phyloP scores from a whole-genome alignment of 2,797 vertebrate genomes.

The Neosalanx taihuensis region DNA sequence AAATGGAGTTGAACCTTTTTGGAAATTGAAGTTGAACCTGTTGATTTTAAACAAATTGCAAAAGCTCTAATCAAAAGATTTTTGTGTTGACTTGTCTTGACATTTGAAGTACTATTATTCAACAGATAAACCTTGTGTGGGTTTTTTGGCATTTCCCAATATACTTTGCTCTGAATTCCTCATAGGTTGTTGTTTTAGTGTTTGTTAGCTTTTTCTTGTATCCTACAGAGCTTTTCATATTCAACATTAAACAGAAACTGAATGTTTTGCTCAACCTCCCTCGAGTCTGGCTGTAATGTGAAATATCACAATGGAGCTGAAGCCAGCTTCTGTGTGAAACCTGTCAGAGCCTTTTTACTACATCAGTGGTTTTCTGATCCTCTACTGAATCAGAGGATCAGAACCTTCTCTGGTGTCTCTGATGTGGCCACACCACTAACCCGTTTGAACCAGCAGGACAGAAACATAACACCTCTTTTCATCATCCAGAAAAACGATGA shows the following conservation, averaged over 20 bases:
- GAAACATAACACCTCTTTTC: not conserved
- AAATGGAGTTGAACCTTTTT: conserved; percentile 28
- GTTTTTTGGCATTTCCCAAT: not conserved
- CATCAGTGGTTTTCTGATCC: conserved; percentile 8
- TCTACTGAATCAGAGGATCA: conserved; percentile 66
- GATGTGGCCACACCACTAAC: conserved; percentile 47
- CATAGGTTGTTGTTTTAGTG: not conserved
- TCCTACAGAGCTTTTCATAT: no score
- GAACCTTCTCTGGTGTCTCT: conserved; percentile 28
- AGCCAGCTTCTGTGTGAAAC: conserved; percentile 33
- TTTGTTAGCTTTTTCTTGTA: no score
- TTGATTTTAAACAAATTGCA: not conserved
- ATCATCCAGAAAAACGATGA: not conserved
- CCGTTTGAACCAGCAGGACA: not conserved
- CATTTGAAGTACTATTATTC: not conserved
- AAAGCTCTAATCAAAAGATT: not conserved
- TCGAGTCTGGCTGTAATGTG: not conserved
- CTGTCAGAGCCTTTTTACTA: conserved; percentile 51
- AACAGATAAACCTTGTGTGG: not conserved
- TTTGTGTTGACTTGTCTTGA: not conserved
- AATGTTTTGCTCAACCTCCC: no score
- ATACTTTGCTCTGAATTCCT: not conserved
- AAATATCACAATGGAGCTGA: conserved; percentile 26
- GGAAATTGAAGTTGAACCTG: conserved; percentile 16
- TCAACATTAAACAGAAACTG: no score